These are phyloP conservation scores for Scartelaos histophorus DNA, from an alignment of 2,113 vertebrate species.

Conservation along the genomic window DNA sequence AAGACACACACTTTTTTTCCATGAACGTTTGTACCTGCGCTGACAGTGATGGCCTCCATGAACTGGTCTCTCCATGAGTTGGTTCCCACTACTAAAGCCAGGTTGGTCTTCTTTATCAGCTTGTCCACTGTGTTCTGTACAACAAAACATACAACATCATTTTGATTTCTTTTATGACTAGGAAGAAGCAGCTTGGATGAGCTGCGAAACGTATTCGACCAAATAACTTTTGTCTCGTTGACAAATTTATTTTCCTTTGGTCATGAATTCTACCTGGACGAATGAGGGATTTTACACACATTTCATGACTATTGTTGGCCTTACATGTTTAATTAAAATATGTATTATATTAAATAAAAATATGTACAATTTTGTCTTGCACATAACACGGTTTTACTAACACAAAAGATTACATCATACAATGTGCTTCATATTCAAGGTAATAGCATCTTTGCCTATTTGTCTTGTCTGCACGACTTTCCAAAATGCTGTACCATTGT, in stretches of 20 bases:
- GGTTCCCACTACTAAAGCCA: conserved; percentile 95
- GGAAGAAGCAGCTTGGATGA: no score
- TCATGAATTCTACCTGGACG: no score
- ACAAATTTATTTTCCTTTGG: no score
- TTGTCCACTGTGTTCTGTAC: conserved; percentile 95
- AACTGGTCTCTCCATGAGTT: conserved; percentile 99
- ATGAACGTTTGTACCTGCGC: conserved; percentile 81
- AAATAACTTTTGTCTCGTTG: no score
- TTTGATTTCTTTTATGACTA: background rate
- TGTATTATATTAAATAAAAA: no score
- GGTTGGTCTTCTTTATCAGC: conserved; percentile 97
- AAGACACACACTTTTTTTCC: no score
- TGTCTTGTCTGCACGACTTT: no score
- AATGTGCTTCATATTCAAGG: no score
- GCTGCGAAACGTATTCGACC: no score
- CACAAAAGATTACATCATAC: background rate
- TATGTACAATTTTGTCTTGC: background rate
- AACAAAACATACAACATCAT: background rate
- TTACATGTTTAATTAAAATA: no score
- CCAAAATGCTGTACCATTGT: background rate
- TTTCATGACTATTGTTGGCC: background rate
- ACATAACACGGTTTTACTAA: background rate
- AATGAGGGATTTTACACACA: no score
- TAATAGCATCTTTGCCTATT: background rate
- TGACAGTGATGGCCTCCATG: conserved; percentile 98